Evolutionary conservation across 2,888 invertebrate species (phyloP), one percentile per base, ranked within the genome.

Genomic region (Mimachlamys varia): DNA sequence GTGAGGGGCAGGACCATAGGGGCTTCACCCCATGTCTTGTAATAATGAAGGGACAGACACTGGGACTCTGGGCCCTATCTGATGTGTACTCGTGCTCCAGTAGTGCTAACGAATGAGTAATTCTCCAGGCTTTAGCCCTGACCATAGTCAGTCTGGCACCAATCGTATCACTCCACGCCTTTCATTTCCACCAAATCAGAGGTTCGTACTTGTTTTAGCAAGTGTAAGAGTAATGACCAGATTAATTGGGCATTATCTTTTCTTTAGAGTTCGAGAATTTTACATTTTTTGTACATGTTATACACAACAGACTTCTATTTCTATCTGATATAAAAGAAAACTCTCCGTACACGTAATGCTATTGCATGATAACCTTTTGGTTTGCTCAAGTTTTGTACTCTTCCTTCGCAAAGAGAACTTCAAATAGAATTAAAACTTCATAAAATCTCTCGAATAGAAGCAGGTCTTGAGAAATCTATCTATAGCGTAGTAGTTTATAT

Each of bases 141-240:
- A 58, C 76, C 76, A 62, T 22, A 27, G 33, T 76, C 76, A 76
- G 76, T 33, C 27, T 76, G 76, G 76, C 76, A 33, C 76, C 76
- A 76, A 22, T 33, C 5, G 13, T 76, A 76, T 76, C 76, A 76
- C 33, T 76, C 76, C 76, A 33, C 76, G 27, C 76, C 76, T 76
- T 76, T 76, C 76, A 76, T 76, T 76, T 76, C 76, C 27, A 76
- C 76, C 27, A 33, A 76, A 76, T 76, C 76, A 7, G 76, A 76
- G 33, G 76, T 33, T 76, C 27, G 76, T 33, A 33, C 33, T 76
- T 76, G 76, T 76, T 76, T 76, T 27, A 76, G 76, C 76, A 13
- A 76, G 76, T 76, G 76, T 76, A 76, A 76, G 76, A 76, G 76
- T 76, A 76, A 76, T 76, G 76, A 76, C 76, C 76, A 76, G 76